A percentile compares a stretch with the other conserved stretches of the same genome.
phyloP scores from a whole-genome alignment of 2,888 invertebrate species.

The Zootermopsis nevadensis region DNA sequence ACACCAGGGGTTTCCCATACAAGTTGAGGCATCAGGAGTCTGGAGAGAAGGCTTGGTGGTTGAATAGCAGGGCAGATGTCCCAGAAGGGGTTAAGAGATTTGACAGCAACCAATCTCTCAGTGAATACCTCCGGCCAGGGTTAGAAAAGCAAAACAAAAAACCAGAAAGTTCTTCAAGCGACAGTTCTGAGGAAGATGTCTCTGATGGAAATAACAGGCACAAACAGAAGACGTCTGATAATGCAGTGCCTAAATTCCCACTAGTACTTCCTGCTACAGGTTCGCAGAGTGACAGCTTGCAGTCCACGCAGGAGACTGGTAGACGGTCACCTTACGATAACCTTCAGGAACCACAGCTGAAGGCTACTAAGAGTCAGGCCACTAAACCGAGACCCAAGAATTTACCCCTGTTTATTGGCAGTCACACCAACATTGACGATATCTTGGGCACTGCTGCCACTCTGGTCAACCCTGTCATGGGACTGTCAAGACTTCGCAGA shows the following conservation, averaged over 20 bases:
- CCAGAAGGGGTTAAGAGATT: constrained; percentile 53
- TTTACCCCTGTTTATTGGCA: constrained; percentile 79
- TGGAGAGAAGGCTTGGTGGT: constrained; percentile 57
- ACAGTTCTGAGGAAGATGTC: not conserved
- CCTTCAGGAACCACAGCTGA: constrained; percentile 61
- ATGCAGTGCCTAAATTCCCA: constrained; percentile 50
- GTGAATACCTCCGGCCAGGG: too few relatives aligned
- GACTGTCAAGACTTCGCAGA: constrained; percentile 35
- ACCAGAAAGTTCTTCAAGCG: constrained; percentile 8
- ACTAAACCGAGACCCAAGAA: constrained; percentile 59
- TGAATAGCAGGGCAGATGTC: constrained; percentile 56
- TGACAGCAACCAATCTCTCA: constrained; percentile 1
- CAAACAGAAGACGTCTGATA: constrained; percentile 22
- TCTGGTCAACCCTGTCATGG: constrained; percentile 50
- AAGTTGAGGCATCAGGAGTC: constrained; percentile 53
- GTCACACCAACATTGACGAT: constrained; percentile 90
- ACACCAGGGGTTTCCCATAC: constrained; percentile 19
- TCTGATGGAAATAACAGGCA: constrained; percentile 46
- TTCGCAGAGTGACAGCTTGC: constrained; percentile 52
- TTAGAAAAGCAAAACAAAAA: not conserved
- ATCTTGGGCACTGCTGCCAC: constrained; percentile 73
- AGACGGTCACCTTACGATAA: constrained; percentile 80
- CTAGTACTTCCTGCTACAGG: constrained; percentile 60
- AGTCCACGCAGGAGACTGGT: constrained; percentile 62
- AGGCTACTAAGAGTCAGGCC: not conserved